A percentile compares a stretch with the other conserved stretches of the same genome.
phyloP scores from a whole-genome alignment of 2,797 vertebrate genomes.

The Delichon dasypus region DNA sequence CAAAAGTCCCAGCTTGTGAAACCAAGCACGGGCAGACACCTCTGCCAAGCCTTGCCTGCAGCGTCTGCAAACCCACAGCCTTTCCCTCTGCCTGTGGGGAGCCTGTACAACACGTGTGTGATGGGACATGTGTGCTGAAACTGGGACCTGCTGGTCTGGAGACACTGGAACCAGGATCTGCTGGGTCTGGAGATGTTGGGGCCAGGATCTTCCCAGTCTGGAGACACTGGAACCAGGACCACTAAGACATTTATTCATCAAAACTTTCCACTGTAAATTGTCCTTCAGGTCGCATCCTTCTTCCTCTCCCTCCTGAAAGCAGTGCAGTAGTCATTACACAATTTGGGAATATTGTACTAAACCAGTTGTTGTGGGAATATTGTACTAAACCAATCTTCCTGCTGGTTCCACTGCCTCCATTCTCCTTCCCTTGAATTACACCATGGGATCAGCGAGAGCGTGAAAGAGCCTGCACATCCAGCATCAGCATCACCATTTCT shows the following conservation, averaged over 20 bases:
- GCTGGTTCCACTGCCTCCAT: background rate
- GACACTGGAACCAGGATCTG: background rate
- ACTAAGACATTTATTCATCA: background rate
- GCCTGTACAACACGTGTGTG: fast-evolving
- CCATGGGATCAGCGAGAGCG: background rate
- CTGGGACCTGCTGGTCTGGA: background rate
- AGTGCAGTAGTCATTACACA: background rate
- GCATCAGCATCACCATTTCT: background rate
- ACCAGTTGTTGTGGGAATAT: background rate
- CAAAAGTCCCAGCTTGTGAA: background rate
- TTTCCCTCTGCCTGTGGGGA: background rate
- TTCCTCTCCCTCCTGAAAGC: background rate
- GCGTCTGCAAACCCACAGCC: background rate
- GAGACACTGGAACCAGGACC: fast-evolving
- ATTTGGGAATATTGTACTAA: background rate
- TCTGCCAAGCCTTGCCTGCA: background rate
- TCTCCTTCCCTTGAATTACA: background rate
- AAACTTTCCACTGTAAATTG: background rate
- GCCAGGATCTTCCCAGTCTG: background rate
- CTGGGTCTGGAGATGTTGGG: fast-evolving
- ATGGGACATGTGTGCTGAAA: background rate
- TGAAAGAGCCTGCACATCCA: background rate
- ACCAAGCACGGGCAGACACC: background rate
- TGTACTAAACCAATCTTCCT: background rate
- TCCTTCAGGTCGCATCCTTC: background rate